These are phyloP conservation scores for Grapholita molesta DNA, from an alignment of 1,140 invertebrate genomes.

Conservation along the genomic window DNA sequence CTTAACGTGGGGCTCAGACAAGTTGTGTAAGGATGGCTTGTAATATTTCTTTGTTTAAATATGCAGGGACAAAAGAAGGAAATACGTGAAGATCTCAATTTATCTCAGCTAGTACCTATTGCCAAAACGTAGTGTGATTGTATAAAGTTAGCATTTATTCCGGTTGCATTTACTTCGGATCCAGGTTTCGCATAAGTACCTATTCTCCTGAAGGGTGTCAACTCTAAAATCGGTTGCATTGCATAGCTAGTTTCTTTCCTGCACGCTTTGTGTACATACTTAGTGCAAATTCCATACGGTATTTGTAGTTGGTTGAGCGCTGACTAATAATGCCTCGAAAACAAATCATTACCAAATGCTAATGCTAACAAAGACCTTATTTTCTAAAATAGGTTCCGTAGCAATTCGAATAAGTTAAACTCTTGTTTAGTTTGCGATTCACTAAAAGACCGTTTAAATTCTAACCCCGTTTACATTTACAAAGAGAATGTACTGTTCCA, in stretches of 20 bases:
- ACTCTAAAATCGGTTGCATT: background rate
- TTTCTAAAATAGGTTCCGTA: background rate
- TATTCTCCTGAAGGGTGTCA: no score
- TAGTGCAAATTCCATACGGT: background rate
- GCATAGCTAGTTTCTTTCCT: background rate
- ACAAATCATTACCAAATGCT: slow-evolving; percentile 4
- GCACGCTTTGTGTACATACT: background rate
- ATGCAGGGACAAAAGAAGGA: no score
- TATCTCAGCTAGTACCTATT: no score
- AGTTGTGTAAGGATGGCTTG: no score
- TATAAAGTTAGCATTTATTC: no score
- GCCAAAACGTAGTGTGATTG: no score
- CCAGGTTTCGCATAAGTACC: no score
- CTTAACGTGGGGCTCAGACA: no score
- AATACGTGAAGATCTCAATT: no score
- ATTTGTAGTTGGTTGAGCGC: background rate
- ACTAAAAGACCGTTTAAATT: slow-evolving; percentile 7
- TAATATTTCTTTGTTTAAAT: no score
- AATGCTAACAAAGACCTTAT: slow-evolving; percentile 5
- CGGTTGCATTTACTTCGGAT: no score
- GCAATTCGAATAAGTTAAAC: background rate
- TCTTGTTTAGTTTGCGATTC: slow-evolving; percentile 6
- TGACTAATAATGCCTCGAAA: background rate
- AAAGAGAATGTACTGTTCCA: background rate
- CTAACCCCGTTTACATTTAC: slow-evolving; percentile 4